These are phyloP conservation scores for Mythimna impura DNA, from an alignment of 2,888 invertebrate genomes.

Conservation along the genomic window DNA sequence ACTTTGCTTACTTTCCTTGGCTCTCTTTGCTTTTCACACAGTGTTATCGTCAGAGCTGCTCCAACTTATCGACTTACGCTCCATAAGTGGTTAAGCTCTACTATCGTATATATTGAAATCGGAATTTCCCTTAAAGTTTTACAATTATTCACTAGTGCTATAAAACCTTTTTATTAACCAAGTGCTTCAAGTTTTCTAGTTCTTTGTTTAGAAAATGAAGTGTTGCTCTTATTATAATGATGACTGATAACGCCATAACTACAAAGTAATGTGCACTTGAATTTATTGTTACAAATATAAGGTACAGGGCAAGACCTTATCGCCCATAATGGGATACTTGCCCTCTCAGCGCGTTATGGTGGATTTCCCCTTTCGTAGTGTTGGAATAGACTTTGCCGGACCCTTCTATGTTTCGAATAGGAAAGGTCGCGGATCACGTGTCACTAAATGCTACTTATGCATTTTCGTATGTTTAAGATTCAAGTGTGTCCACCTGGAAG, in stretches of 20 bases:
- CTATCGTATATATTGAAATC: background rate
- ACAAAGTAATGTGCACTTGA: conserved; percentile 13
- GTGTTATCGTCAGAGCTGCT: background rate
- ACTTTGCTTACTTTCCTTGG: no score
- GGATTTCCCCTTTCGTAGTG: no score
- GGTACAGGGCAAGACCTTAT: no score
- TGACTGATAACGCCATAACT: background rate
- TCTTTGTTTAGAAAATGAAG: conserved; percentile 25
- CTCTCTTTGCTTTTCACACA: background rate
- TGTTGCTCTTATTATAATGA: background rate
- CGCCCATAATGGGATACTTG: no score
- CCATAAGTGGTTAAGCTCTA: background rate
- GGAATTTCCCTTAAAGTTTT: background rate
- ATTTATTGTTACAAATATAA: background rate
- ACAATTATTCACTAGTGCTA: background rate
- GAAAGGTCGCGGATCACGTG: no score
- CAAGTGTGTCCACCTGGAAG: no score
- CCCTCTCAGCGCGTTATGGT: no score
- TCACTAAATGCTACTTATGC: no score
- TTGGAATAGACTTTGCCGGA: no score
- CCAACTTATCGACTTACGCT: conserved; percentile 8
- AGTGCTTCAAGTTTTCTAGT: background rate
- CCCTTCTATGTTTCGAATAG: no score
- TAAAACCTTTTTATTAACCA: background rate
- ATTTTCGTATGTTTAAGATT: no score